Percentiles rank a stretch among this genome's conserved stretches.
These are phyloP conservation scores for Mesaphorura yosii DNA, from an alignment of 1,140 invertebrate species.

Conservation along the genomic window DNA sequence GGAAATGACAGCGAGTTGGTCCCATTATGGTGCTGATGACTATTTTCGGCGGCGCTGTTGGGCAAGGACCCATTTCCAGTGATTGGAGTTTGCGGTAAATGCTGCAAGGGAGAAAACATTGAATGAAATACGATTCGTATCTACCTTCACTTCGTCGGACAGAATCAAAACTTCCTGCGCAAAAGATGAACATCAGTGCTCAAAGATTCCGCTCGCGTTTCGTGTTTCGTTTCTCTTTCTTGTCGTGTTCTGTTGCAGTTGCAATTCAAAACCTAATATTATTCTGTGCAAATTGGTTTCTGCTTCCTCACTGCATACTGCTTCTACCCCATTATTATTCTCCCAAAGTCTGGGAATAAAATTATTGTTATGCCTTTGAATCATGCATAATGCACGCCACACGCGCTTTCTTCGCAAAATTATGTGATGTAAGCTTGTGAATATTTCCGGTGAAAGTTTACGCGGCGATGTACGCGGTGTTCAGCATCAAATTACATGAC, in stretches of 20 bases:
- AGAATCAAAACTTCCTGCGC: neutral
- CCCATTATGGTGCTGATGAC: neutral
- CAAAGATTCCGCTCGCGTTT: too few species aligned
- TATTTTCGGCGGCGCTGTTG: neutral
- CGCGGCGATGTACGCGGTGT: too few species aligned
- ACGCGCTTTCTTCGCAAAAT: too few species aligned
- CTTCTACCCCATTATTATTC: too few species aligned
- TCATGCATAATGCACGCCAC: too few species aligned
- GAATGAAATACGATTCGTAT: neutral
- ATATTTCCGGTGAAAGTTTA: too few species aligned
- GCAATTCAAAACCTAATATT: neutral
- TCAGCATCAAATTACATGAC: too few species aligned
- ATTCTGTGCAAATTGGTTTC: neutral
- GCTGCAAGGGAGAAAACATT: conserved; percentile 12
- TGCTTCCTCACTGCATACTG: too few species aligned
- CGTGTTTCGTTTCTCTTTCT: too few species aligned
- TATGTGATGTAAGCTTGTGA: too few species aligned
- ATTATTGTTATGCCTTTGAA: too few species aligned
- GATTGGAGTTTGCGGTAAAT: conserved; percentile 31
- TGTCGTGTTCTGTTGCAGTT: neutral
- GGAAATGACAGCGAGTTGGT: neutral
- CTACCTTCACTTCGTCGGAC: neutral
- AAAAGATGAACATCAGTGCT: neutral
- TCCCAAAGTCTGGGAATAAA: too few species aligned
- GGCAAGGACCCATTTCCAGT: conserved; percentile 25